Evolutionary conservation across 2,797 vertebrate species (phyloP).

Genomic region (Cetoscarus ocellatus): DNA sequence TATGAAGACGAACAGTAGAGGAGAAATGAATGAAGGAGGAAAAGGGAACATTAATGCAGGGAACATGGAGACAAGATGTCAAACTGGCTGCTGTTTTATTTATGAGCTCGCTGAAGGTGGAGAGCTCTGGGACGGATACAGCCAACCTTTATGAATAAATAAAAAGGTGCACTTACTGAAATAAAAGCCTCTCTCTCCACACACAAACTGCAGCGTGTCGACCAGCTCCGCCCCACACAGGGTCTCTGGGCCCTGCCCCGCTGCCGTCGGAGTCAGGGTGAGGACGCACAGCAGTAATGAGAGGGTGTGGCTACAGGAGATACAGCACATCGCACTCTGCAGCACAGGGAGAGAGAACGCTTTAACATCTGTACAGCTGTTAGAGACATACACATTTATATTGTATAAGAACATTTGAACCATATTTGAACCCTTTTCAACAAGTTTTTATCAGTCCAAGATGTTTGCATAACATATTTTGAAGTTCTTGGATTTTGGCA

Average conservation of each 20-base stretch:
- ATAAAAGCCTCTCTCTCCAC: conserved; percentile 99
- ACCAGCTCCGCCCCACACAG: conserved; percentile 99
- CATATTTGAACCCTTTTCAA: no score
- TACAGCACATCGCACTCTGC: conserved; percentile 94
- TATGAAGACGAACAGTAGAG: conserved; percentile 26
- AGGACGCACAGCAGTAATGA: conserved; percentile 97
- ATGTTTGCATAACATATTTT: no score
- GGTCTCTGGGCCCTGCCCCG: conserved; percentile 92
- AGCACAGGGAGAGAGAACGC: conserved; percentile 49
- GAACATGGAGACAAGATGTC: conserved; percentile 76
- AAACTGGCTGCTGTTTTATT: conserved; percentile 83
- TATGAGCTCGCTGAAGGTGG: conserved; percentile 79
- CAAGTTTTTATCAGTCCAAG: no score
- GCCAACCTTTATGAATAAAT: conserved; percentile 88
- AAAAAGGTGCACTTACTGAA: conserved; percentile 97
- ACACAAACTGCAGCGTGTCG: conserved; percentile 99
- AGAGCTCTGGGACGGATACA: conserved; percentile 78
- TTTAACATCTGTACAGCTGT: conserved; percentile 30
- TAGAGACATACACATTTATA: background rate
- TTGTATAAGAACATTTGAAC: no score
- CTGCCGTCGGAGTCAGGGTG: conserved; percentile 91
- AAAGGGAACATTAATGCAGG: conserved; percentile 55
- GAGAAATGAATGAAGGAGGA: conserved; percentile 52
- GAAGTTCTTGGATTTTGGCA: no score
- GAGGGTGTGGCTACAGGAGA: conserved; percentile 93